Conservation (phyloP, 2,797 vertebrate genomes). For the Rhadinocentrus ornatus region DNA sequence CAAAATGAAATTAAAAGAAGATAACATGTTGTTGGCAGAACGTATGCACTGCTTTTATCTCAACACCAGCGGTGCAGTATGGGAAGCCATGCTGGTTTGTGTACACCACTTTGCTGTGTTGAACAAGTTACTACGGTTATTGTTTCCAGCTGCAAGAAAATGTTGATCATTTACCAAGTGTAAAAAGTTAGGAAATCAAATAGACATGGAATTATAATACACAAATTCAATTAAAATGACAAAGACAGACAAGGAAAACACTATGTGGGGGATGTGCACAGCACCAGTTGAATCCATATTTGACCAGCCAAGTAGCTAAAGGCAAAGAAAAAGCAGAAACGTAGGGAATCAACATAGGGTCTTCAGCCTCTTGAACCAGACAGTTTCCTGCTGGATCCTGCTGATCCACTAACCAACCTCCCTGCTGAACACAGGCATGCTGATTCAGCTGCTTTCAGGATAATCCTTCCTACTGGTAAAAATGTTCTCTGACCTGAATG, state of each 20-base stretch:
- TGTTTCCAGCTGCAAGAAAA: not conserved
- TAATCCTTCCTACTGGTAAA: slow-evolving; percentile 44
- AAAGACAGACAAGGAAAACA: slow-evolving; percentile 3
- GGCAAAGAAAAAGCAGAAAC: slow-evolving; percentile 19
- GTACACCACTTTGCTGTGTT: no score
- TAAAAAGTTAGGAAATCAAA: no score
- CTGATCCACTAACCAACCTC: slow-evolving; percentile 44
- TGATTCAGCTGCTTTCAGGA: slow-evolving; percentile 59
- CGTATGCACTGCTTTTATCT: no score
- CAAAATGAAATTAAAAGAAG: no score
- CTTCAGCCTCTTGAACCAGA: slow-evolving; percentile 31
- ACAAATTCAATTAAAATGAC: not conserved
- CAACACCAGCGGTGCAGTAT: no score
- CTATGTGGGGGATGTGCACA: slow-evolving; percentile 8
- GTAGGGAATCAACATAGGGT: slow-evolving; percentile 14
- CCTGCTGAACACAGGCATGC: slow-evolving; percentile 37
- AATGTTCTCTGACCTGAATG: slow-evolving; percentile 51
- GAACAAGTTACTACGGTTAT: not conserved
- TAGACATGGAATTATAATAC: no score
- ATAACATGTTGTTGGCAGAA: no score
- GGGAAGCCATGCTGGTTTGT: no score
- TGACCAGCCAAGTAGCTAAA: slow-evolving; percentile 33
- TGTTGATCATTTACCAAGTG: no score
- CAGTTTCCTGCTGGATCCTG: slow-evolving; percentile 26
- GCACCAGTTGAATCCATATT: slow-evolving; percentile 43